Conservation (phyloP, 2,797 vertebrate species). For the Microctenopoma stevenorrisi region DNA sequence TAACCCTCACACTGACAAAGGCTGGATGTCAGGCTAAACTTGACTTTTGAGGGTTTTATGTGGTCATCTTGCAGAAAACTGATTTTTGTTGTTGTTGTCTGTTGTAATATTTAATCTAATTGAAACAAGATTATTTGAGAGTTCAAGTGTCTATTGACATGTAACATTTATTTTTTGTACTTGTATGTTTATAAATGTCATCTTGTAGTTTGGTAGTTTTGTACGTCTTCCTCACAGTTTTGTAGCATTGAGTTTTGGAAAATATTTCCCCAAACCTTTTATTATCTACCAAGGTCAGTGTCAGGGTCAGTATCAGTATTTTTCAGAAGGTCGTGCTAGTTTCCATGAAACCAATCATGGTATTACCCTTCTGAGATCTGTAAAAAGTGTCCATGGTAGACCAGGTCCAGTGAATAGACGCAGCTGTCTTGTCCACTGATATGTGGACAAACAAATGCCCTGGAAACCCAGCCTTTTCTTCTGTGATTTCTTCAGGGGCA, state of each 20-base stretch:
- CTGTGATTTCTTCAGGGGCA: conserved; percentile 81
- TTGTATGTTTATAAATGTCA: neutral
- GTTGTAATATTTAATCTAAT: neutral
- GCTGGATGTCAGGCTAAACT: conserved; percentile 52
- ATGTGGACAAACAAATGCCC: conserved; percentile 88
- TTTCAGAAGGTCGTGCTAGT: conserved; percentile 25
- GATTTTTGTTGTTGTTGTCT: neutral
- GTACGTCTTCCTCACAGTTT: neutral
- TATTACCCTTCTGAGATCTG: conserved; percentile 62
- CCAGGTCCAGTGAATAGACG: conserved; percentile 85
- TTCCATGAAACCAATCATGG: conserved; percentile 65
- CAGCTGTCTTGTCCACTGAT: conserved; percentile 89
- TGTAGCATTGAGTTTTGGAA: neutral
- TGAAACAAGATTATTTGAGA: neutral
- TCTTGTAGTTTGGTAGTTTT: neutral
- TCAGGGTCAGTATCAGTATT: conserved; percentile 39
- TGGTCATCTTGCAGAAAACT: conserved; percentile 2
- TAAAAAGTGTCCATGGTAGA: conserved; percentile 77
- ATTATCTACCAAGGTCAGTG: conserved; percentile 13
- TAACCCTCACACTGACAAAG: conserved; percentile 74
- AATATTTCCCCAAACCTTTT: conserved; percentile 5
- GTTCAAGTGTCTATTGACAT: neutral
- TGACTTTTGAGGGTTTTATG: conserved; percentile 46
- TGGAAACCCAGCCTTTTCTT: conserved; percentile 83
- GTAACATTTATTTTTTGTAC: neutral